Percentiles rank a stretch among this genome's conserved stretches.
Conservation (phyloP, 2,113 vertebrate species). For the Grammomys dolichurus region DNA sequence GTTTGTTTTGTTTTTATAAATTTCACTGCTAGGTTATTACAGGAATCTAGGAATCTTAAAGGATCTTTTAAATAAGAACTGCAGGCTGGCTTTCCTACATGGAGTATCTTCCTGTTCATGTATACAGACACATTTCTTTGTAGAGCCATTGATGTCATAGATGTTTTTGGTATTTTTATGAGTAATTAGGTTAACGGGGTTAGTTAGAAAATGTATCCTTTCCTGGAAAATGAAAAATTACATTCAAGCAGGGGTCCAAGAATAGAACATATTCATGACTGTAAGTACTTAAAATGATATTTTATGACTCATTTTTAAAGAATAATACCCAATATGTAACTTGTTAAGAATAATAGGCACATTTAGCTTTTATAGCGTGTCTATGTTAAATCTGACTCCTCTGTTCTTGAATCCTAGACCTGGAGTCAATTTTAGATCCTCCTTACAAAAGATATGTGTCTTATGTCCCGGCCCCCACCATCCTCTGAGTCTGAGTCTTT, state of each 20-base stretch:
- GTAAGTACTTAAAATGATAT: conserved; percentile 80
- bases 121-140: conserved; percentile 65
- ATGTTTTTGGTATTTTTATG: conserved; percentile 78
- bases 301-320: conserved; percentile 80
- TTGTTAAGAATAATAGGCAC: conserved; percentile 79
- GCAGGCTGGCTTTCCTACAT: conserved; percentile 65
- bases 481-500: conserved; percentile 55
- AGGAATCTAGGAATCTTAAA: background rate
- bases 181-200: conserved; percentile 82
- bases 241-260: conserved; percentile 75
- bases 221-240: conserved; percentile 83
- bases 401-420: conserved; percentile 71
- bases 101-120: conserved; percentile 48
- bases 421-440: conserved; percentile 80
- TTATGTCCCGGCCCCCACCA: conserved; percentile 35
- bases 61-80: conserved; percentile 64
- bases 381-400: conserved; percentile 75
- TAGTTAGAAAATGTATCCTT: conserved; percentile 81
- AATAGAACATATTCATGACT: conserved; percentile 78
- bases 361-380: conserved; percentile 72
- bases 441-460: conserved; percentile 74
- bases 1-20: background rate
- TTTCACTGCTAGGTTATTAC: conserved; percentile 52
- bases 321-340: conserved; percentile 78
- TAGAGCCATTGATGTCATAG: conserved; percentile 72